Percentiles rank a stretch among this genome's conserved stretches.
Conservation (phyloP, 1,140 invertebrate species). For the Oreohelix idahoensis region DNA sequence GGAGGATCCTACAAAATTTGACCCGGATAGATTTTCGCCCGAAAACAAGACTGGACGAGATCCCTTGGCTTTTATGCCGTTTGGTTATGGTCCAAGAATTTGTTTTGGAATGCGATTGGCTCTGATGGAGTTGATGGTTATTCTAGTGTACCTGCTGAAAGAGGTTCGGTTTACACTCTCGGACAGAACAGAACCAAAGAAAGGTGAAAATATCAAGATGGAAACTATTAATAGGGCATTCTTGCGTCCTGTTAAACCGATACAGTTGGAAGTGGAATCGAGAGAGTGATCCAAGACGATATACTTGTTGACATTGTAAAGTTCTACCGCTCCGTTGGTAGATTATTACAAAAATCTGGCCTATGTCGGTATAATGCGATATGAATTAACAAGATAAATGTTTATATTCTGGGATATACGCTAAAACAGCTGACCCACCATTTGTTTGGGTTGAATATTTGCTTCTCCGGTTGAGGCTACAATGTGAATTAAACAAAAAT, state of each 20-base stretch:
- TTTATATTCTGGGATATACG: no score
- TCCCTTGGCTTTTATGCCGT: conserved; percentile 74
- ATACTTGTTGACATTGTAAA: background rate
- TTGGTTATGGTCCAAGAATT: conserved; percentile 77
- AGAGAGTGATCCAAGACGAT: background rate
- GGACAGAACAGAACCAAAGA: background rate
- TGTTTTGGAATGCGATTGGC: conserved; percentile 79
- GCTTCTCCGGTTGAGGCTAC: no score
- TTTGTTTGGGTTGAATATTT: no score
- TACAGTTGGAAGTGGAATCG: background rate
- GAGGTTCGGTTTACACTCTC: background rate
- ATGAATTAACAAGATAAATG: no score
- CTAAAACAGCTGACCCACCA: no score
- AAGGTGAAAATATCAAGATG: background rate
- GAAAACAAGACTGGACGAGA: conserved; percentile 41
- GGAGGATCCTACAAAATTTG: conserved; percentile 81
- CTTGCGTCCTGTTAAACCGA: background rate
- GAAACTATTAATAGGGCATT: background rate
- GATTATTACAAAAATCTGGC: no score
- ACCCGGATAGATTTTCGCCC: conserved; percentile 74
- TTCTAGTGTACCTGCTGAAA: conserved; percentile 68
- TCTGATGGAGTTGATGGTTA: conserved; percentile 80
- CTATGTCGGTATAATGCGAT: no score
- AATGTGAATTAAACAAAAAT: no score
- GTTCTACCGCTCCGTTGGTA: no score